Conservation (phyloP, 2,797 vertebrate genomes). For the Salmo trutta region DNA sequence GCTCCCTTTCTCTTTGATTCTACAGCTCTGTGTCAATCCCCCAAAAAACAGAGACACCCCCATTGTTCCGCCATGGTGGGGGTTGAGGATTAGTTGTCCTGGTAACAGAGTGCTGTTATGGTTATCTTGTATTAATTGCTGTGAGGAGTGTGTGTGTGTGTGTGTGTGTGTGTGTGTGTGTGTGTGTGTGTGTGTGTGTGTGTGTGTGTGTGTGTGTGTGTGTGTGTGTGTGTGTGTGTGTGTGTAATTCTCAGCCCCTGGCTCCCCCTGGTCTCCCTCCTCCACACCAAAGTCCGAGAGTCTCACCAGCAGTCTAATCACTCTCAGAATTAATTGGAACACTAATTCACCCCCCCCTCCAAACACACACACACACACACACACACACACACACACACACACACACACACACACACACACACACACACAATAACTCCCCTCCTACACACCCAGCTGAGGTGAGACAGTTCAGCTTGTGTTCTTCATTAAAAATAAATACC, state of each 20-base stretch:
- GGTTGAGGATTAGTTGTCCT: conserved; percentile 69
- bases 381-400: too few relatives aligned
- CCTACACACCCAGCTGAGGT: background rate
- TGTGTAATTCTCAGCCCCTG: background rate
- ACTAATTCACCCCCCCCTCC: conserved; percentile 41
- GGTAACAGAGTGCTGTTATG: conserved; percentile 66
- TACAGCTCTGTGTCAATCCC: conserved; percentile 36
- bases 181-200: conserved; percentile 5
- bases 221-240: conserved; percentile 9
- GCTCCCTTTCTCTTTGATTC: background rate
- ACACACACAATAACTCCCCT: background rate
- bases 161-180: background rate
- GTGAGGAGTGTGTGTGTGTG: background rate
- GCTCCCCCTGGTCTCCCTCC: conserved; percentile 45
- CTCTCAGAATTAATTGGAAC: conserved; percentile 68
- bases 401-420: too few relatives aligned
- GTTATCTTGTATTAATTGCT: background rate
- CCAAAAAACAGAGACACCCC: conserved; percentile 8
- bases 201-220: conserved; percentile 20
- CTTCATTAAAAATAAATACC: conserved; percentile 34
- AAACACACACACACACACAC: too few relatives aligned
- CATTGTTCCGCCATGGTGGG: conserved; percentile 47
- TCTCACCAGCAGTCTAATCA: conserved; percentile 61
- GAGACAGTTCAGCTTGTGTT: conserved; percentile 33
- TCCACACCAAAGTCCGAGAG: conserved; percentile 53